Evolutionary conservation across 2,797 vertebrate species (phyloP).

Genomic region (Etheostoma perlongum): DNA sequence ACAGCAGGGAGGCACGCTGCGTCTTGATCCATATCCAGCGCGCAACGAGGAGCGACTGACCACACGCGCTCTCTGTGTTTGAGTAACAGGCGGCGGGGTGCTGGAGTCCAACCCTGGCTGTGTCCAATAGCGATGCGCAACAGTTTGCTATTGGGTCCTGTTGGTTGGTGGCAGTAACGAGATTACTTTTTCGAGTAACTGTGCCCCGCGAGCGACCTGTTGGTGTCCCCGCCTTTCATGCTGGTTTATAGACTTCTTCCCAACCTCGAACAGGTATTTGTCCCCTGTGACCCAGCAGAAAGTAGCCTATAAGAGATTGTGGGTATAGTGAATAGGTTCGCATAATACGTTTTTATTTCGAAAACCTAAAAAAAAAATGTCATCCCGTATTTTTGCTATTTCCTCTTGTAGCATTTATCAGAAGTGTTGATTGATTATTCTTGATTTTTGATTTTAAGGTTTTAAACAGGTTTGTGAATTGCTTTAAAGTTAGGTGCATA

Average conservation of each 20-base stretch:
- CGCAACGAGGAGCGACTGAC: slow-evolving; percentile 58
- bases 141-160: slow-evolving; percentile 18
- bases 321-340: background rate
- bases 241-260: background rate
- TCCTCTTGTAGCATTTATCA: no score
- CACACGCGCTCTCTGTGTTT: slow-evolving; percentile 47
- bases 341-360: background rate
- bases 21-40: slow-evolving; percentile 77
- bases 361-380: background rate
- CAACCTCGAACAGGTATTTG: background rate
- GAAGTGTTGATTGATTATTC: no score
- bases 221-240: slow-evolving; percentile 39
- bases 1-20: slow-evolving; percentile 56
- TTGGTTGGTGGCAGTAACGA: slow-evolving; percentile 31
- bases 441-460: no score
- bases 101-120: slow-evolving; percentile 56
- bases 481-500: no score
- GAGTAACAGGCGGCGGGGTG: slow-evolving; percentile 37
- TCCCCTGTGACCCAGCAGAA: slow-evolving; percentile 7
- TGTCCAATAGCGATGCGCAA: slow-evolving; percentile 68
- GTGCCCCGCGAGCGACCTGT: slow-evolving; percentile 23
- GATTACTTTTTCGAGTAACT: slow-evolving; percentile 48
- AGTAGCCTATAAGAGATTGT: no score
- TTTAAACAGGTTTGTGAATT: no score
- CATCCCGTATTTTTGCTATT: background rate